Conservation (phyloP, 2,113 vertebrate genomes). For the Pollachius pollachius region DNA sequence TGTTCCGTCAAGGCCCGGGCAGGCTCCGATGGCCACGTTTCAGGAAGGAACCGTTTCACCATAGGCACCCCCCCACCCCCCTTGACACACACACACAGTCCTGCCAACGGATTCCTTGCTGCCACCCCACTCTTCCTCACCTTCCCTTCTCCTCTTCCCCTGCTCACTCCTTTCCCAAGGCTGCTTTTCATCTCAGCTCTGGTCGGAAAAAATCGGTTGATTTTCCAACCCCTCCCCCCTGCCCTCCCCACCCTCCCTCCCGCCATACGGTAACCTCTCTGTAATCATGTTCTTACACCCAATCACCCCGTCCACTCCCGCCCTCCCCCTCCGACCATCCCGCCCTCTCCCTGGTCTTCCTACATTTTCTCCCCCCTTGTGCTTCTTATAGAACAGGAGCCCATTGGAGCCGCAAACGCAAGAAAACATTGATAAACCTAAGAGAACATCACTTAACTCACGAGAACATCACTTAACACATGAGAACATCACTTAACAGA, state of each 20-base stretch:
- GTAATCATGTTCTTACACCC: constrained; percentile 46
- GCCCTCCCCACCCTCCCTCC: not conserved
- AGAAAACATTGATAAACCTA: too few species aligned
- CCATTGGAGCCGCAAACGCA: constrained; percentile 18
- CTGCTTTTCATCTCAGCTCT: too few species aligned
- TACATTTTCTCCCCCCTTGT: constrained; percentile 9
- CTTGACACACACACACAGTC: not conserved
- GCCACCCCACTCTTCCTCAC: not conserved
- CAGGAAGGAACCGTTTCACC: constrained; percentile 72
- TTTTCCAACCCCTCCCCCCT: too few species aligned
- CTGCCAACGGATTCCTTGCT: too few species aligned
- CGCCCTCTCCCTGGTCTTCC: not conserved
- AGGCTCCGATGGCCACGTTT: constrained; percentile 79
- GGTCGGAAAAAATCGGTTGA: too few species aligned
- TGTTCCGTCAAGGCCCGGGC: constrained; percentile 73
- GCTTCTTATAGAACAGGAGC: constrained; percentile 61
- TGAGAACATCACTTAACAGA: constrained; percentile 41
- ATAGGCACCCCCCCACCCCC: constrained; percentile 66
- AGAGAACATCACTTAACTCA: too few species aligned
- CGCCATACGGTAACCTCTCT: not conserved
- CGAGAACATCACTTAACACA: too few species aligned
- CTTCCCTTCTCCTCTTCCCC: not conserved
- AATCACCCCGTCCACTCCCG: not conserved
- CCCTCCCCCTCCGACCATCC: constrained; percentile 3
- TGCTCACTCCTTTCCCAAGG: not conserved